These are phyloP conservation scores for Idaea biselata DNA, from an alignment of 2,888 invertebrate species.

Conservation along the genomic window DNA sequence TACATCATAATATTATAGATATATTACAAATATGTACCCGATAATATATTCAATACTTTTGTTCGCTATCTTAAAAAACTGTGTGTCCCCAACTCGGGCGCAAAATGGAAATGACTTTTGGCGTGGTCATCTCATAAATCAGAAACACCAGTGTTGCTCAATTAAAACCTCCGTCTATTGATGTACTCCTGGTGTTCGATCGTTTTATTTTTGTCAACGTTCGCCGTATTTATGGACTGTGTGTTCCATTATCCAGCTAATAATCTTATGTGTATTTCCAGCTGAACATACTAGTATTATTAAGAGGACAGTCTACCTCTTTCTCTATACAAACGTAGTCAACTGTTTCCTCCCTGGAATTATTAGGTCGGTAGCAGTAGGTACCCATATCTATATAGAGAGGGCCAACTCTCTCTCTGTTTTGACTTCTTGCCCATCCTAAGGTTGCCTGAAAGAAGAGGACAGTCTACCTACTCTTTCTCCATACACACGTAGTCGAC, in stretches of 20 bases:
- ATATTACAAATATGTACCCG: not conserved
- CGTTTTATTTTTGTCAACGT: constrained; percentile 14
- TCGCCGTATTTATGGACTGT: constrained; percentile 20
- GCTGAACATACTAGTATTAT: constrained; percentile 16
- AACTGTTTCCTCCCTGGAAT: too few relatives aligned
- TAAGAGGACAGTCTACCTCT: too few relatives aligned
- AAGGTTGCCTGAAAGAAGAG: too few relatives aligned
- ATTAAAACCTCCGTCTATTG: constrained; percentile 73
- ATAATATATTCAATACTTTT: not conserved
- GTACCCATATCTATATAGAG: too few relatives aligned
- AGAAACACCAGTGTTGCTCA: constrained; percentile 76
- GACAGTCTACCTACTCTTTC: too few relatives aligned
- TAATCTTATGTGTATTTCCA: constrained; percentile 24
- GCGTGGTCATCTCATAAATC: constrained; percentile 75
- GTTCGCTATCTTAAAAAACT: constrained; percentile 7
- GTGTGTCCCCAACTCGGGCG: constrained; percentile 45
- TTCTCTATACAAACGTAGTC: too few relatives aligned
- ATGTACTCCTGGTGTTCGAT: constrained; percentile 56
- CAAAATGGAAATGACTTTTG: constrained; percentile 76
- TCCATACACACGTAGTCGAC: too few relatives aligned
- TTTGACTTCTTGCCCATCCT: too few relatives aligned
- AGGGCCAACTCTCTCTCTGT: too few relatives aligned
- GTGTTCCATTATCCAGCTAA: not conserved
- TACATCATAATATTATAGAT: not conserved
- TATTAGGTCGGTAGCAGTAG: too few relatives aligned